Percentiles rank a stretch among this genome's conserved stretches.
phyloP scores from a whole-genome alignment of 1,140 invertebrate species.

The Dendrolimus kikuchii region DNA sequence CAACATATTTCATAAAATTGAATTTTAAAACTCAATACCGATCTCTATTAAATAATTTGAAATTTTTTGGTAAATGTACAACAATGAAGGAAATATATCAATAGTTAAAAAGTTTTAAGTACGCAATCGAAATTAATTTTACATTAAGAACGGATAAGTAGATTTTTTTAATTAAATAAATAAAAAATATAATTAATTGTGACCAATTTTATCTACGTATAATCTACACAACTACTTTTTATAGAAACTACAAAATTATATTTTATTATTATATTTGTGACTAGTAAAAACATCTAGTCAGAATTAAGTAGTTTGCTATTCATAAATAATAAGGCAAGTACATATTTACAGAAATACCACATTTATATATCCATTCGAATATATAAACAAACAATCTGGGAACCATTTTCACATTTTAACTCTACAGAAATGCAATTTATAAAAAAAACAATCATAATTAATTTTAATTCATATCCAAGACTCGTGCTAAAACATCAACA shows the following conservation, averaged over 20 bases:
- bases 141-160: no score
- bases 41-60: no score
- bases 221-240: constrained; percentile 1
- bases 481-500: constrained; percentile 52
- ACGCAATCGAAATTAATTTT: no score
- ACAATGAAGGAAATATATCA: no score
- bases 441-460: background rate
- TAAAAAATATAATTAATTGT: constrained; percentile 8
- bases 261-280: constrained; percentile 38
- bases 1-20: no score
- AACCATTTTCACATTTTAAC: constrained; percentile 34
- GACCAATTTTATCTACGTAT: constrained; percentile 11
- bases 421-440: constrained; percentile 51
- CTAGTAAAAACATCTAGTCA: constrained; percentile 65
- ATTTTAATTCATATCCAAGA: constrained; percentile 9
- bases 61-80: no score
- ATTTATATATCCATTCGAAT: constrained; percentile 39
- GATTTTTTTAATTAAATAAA: no score
- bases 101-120: no score
- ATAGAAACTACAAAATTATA: constrained; percentile 5
- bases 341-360: constrained; percentile 47
- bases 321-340: constrained; percentile 63
- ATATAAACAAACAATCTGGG: constrained; percentile 50
- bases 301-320: constrained; percentile 37
- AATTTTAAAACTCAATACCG: no score